A percentile compares a stretch with the other conserved stretches of the same genome.
phyloP scores from a whole-genome alignment of 2,888 invertebrate species.

The Geophilus truncorum region DNA sequence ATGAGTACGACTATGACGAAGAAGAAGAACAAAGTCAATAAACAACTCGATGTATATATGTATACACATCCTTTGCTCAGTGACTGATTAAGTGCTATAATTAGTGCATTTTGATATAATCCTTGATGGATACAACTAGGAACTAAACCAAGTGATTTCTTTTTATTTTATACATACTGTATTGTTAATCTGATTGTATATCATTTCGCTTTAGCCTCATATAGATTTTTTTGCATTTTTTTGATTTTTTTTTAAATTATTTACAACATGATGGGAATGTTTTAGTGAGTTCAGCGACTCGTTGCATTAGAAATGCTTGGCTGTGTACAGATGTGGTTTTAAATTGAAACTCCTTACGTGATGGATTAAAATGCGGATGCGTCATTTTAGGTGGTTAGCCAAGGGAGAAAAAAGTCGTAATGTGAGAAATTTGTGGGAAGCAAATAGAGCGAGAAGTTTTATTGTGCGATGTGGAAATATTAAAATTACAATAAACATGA shows the following conservation, averaged over 20 bases:
- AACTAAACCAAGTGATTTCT: not conserved
- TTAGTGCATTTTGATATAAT: not conserved
- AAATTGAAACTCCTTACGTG: not conserved
- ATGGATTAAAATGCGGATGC: not conserved
- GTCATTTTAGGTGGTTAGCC: not conserved
- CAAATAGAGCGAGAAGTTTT: not conserved
- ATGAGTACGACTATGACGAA: constrained; percentile 47
- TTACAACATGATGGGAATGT: not conserved
- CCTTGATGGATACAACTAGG: not conserved
- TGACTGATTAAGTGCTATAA: not conserved
- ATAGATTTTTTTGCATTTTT: no score
- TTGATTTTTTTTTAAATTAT: not conserved
- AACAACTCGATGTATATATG: not conserved
- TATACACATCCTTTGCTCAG: not conserved
- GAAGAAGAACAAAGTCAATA: constrained; percentile 41
- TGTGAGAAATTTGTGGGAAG: not conserved
- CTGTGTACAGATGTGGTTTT: not conserved
- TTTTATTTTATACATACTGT: not conserved
- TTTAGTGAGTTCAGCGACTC: not conserved
- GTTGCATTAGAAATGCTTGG: not conserved
- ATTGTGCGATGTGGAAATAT: no score
- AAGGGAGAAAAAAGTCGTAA: not conserved
- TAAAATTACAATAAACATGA: no score
- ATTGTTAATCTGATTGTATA: not conserved
- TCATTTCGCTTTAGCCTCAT: no score